A percentile compares a stretch with the other conserved stretches of the same genome.
Conservation (phyloP, 2,888 invertebrate genomes). For the Amiota mariae region DNA sequence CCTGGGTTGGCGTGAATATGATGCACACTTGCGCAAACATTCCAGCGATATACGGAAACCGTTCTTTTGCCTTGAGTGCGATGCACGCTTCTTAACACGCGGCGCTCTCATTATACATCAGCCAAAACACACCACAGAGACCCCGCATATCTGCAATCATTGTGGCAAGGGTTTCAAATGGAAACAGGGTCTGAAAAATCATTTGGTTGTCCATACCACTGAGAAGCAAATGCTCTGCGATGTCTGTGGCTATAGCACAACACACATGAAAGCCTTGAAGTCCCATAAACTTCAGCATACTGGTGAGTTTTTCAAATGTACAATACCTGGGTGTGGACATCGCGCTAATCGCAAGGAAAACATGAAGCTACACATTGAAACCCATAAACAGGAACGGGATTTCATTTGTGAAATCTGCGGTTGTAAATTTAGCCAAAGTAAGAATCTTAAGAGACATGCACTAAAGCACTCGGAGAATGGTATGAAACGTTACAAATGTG, state of each 20-base stretch:
- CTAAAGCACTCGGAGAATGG: slow-evolving; percentile 66
- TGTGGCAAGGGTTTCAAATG: slow-evolving; percentile 77
- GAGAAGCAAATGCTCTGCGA: slow-evolving; percentile 76
- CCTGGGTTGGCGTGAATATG: slow-evolving; percentile 67
- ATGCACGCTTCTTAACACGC: slow-evolving; percentile 74
- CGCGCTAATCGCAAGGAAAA: slow-evolving; percentile 75
- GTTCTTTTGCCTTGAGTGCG: slow-evolving; percentile 76
- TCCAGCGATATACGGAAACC: slow-evolving; percentile 72
- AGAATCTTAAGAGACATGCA: slow-evolving; percentile 74
- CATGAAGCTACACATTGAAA: slow-evolving; percentile 75
- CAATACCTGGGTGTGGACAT: slow-evolving; percentile 74
- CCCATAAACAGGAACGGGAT: slow-evolving; percentile 76
- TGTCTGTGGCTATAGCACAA: slow-evolving; percentile 77
- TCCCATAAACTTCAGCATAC: slow-evolving; percentile 76
- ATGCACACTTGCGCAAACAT: slow-evolving; percentile 73
- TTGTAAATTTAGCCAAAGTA: slow-evolving; percentile 76
- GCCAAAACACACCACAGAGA: slow-evolving; percentile 76
- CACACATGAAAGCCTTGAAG: slow-evolving; percentile 76
- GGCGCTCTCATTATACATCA: slow-evolving; percentile 74
- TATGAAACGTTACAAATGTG: slow-evolving; percentile 70
- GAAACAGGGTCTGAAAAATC: slow-evolving; percentile 77
- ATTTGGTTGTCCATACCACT: slow-evolving; percentile 74
- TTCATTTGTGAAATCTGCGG: slow-evolving; percentile 77
- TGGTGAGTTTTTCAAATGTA: slow-evolving; percentile 75
- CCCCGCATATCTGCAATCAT: slow-evolving; percentile 75